These are phyloP conservation scores for Osmoderma eremita DNA, from an alignment of 2,888 invertebrate species.

Conservation along the genomic window DNA sequence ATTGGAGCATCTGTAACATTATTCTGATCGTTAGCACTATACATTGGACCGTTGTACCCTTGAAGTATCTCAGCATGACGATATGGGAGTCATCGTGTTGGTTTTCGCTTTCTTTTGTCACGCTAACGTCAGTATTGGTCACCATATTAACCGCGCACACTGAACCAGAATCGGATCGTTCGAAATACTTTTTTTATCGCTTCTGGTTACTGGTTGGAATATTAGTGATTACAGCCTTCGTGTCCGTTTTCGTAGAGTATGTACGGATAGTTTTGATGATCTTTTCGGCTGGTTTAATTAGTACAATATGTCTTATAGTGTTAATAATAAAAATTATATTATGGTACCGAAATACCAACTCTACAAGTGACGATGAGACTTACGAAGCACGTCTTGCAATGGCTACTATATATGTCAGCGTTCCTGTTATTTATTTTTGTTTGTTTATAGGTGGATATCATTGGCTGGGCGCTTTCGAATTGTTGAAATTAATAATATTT, in stretches of 20 bases:
- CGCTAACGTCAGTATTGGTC: constrained; percentile 4
- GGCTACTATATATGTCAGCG: background rate
- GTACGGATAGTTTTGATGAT: constrained; percentile 4
- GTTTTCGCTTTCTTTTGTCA: background rate
- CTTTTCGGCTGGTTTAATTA: constrained; percentile 13
- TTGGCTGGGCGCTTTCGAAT: constrained; percentile 4
- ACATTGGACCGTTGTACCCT: constrained; percentile 12
- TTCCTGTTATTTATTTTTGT: constrained; percentile 3
- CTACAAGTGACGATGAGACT: background rate
- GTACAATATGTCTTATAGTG: constrained; percentile 2
- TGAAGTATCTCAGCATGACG: background rate
- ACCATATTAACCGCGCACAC: constrained; percentile 5
- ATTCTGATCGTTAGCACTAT: constrained; percentile 18
- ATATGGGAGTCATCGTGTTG: background rate
- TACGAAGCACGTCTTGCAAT: constrained; percentile 1
- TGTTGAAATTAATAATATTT: constrained; percentile 14
- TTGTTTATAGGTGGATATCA: constrained; percentile 21
- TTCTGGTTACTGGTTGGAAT: constrained; percentile 19
- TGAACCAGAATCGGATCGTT: background rate
- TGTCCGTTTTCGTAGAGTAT: constrained; percentile 23
- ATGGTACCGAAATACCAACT: background rate
- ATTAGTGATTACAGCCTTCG: background rate
- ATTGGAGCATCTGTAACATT: constrained; percentile 23
- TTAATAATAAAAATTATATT: constrained; percentile 15
- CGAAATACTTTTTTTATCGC: constrained; percentile 18